phyloP scores from a whole-genome alignment of 1,140 invertebrate genomes.

The Vanessa tameamea region DNA sequence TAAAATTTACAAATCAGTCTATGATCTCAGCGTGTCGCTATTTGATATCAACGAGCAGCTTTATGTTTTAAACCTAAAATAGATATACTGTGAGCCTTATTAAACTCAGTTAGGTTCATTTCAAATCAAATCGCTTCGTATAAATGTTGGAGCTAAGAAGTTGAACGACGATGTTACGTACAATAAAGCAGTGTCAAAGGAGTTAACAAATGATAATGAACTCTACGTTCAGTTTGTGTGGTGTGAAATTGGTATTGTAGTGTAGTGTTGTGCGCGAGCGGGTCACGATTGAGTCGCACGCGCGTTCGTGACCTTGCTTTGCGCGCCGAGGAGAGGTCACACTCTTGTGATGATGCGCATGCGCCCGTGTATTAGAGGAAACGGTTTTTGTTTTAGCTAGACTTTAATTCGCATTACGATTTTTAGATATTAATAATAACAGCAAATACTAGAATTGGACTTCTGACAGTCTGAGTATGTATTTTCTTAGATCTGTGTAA shows the following conservation, averaged over 20 bases:
- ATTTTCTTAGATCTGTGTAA: too few species aligned
- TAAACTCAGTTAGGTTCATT: conserved; percentile 29
- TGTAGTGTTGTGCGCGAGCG: conserved; percentile 53
- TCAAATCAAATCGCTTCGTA: conserved; percentile 50
- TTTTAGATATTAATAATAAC: not conserved
- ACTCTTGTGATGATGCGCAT: conserved; percentile 70
- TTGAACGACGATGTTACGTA: conserved; percentile 34
- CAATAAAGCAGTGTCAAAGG: conserved; percentile 40
- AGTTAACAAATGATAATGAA: conserved; percentile 53
- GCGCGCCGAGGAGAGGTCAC: conserved; percentile 70
- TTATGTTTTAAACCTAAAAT: conserved; percentile 42
- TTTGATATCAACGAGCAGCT: conserved; percentile 45
- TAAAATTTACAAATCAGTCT: conserved; percentile 47
- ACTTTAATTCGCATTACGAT: not conserved
- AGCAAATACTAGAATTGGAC: too few species aligned
- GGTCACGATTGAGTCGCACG: conserved; percentile 75
- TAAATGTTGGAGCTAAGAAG: conserved; percentile 18
- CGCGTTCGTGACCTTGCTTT: conserved; percentile 77
- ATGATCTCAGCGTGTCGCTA: conserved; percentile 70
- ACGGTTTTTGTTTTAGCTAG: conserved; percentile 9
- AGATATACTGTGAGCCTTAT: conserved; percentile 37
- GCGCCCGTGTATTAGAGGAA: conserved; percentile 26
- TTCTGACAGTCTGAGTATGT: too few species aligned
- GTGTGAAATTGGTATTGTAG: conserved; percentile 49
- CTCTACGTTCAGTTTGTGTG: conserved; percentile 50